Evolutionary conservation across 2,797 vertebrate species (phyloP).

Genomic region (Hephaestus fuliginosus): DNA sequence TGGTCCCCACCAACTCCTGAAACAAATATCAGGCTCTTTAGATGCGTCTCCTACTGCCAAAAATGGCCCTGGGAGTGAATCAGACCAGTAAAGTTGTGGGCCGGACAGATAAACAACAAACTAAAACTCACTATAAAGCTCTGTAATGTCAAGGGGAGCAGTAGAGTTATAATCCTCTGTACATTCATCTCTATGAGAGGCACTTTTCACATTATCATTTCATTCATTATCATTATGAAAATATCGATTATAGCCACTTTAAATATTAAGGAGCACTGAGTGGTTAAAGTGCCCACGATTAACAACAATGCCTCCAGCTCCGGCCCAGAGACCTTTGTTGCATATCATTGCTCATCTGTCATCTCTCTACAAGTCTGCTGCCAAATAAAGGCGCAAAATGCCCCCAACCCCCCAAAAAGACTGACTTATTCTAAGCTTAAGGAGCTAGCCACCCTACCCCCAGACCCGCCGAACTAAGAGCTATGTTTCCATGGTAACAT

Average conservation of each 20-base stretch:
- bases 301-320: not conserved
- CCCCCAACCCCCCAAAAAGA: not conserved
- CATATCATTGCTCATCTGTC: not conserved
- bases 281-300: not conserved
- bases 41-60: too few species aligned
- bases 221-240: not conserved
- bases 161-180: not conserved
- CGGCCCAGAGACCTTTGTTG: not conserved
- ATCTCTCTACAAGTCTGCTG: not conserved
- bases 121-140: not conserved
- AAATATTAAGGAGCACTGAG: not conserved
- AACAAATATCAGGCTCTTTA: not conserved
- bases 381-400: slow-evolving; percentile 2
- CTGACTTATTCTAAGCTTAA: not conserved
- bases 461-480: not conserved
- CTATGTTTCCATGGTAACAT: not conserved
- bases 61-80: too few species aligned
- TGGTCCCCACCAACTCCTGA: not conserved
- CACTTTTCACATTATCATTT: not conserved
- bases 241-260: not conserved
- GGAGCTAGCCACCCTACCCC: not conserved
- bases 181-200: not conserved
- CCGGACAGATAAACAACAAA: not conserved
- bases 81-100: too few species aligned
- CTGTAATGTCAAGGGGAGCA: not conserved